These are phyloP conservation scores for Tamias sibiricus DNA, from an alignment of 2,113 vertebrate species.

Conservation along the genomic window DNA sequence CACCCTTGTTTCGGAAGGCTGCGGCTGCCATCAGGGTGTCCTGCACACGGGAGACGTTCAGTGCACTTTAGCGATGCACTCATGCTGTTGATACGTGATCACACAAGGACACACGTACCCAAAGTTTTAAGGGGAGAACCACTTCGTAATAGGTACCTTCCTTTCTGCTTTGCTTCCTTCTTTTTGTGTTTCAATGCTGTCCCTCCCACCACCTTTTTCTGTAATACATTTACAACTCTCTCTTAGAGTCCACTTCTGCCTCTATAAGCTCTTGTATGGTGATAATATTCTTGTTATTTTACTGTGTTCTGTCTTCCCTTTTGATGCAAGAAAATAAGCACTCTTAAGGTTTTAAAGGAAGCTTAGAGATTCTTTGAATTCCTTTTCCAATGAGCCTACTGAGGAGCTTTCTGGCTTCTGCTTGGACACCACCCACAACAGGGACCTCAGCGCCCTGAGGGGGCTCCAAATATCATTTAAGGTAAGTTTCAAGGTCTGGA, in stretches of 20 bases:
- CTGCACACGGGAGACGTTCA: neutral
- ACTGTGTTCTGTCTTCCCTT: slow-evolving; percentile 68
- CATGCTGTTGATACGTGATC: neutral
- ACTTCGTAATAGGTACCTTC: neutral
- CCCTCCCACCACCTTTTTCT: neutral
- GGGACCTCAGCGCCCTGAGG: neutral
- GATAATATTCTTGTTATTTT: slow-evolving; percentile 60
- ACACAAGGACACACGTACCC: neutral
- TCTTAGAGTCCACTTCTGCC: neutral
- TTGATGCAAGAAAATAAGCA: neutral
- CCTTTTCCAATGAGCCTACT: neutral
- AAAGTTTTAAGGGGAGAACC: neutral
- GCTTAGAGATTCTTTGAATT: neutral
- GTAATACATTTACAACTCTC: neutral
- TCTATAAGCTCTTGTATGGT: neutral
- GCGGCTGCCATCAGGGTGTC: neutral
- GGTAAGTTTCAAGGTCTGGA: neutral
- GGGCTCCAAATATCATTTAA: neutral
- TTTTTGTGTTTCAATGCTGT: neutral
- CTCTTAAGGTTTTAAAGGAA: slow-evolving; percentile 25
- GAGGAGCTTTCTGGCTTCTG: neutral
- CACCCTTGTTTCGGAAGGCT: neutral
- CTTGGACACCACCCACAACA: neutral
- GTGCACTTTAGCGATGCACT: neutral
- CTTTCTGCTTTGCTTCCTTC: neutral